A percentile compares a stretch with the other conserved stretches of the same genome.
phyloP scores from a whole-genome alignment of 2,888 invertebrate genomes.

The Priocnemis perturbator region DNA sequence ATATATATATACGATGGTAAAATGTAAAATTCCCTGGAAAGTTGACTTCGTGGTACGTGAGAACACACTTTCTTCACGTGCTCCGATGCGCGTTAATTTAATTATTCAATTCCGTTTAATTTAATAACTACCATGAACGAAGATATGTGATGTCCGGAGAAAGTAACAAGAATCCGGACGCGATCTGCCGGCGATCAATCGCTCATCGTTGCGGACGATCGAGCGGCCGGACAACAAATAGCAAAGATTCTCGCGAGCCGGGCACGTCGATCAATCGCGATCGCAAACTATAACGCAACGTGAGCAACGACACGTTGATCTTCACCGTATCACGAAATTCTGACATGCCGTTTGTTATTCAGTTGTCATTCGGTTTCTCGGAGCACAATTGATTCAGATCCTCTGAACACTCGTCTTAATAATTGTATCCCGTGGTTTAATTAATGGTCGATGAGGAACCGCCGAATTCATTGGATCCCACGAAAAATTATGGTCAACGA shows the following conservation, averaged over 20 bases:
- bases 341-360: constrained; percentile 8
- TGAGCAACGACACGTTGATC: constrained; percentile 1
- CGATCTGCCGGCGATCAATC: no score
- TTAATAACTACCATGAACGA: no score
- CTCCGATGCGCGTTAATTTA: no score
- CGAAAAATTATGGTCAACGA: constrained; percentile 49
- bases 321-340: constrained; percentile 6
- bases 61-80: no score
- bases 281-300: constrained; percentile 14
- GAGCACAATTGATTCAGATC: constrained; percentile 49
- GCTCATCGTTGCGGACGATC: not conserved
- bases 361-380: constrained; percentile 23
- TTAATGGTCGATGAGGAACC: constrained; percentile 55
- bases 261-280: constrained; percentile 24
- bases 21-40: no score
- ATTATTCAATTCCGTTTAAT: no score
- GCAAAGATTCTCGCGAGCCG: constrained; percentile 36
- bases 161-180: no score
- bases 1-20: no score
- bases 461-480: constrained; percentile 56
- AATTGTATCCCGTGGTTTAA: constrained; percentile 47
- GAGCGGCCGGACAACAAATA: constrained; percentile 13
- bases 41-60: no score
- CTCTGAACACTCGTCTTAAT: constrained; percentile 44
- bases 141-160: no score